phyloP scores from a whole-genome alignment of 1,140 invertebrate genomes.

The Heliconius eleuchia region DNA sequence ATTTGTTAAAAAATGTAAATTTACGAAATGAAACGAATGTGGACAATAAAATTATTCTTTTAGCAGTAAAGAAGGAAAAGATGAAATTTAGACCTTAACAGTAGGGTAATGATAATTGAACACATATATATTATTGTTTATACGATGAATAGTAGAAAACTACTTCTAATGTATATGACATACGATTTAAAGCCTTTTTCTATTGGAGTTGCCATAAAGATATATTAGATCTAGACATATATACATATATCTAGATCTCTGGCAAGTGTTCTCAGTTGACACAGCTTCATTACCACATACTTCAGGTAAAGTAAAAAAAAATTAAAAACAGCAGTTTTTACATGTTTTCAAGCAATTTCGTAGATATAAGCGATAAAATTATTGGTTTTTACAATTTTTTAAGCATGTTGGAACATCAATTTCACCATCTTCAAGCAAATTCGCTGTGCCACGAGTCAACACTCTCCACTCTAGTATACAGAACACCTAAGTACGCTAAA shows the following conservation, averaged over 20 bases:
- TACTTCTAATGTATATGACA: conserved; percentile 25
- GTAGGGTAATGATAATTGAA: not conserved
- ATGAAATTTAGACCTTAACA: not conserved
- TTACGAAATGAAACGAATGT: not conserved
- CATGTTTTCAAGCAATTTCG: not conserved
- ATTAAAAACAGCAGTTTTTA: too few species aligned
- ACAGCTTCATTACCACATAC: not conserved
- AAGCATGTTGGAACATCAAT: not conserved
- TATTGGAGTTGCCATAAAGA: conserved; percentile 12
- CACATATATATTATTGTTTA: conserved; percentile 17
- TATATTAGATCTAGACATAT: not conserved
- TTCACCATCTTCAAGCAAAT: not conserved
- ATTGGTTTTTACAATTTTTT: too few species aligned
- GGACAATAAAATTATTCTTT: not conserved
- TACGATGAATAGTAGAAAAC: conserved; percentile 22
- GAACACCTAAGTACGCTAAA: conserved; percentile 24
- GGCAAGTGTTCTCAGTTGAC: not conserved
- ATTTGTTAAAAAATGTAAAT: not conserved
- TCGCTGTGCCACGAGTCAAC: not conserved
- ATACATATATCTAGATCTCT: not conserved
- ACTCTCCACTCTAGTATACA: conserved; percentile 1
- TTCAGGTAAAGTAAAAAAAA: too few species aligned
- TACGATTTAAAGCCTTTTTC: conserved; percentile 28
- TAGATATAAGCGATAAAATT: too few species aligned
- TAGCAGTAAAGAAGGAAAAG: not conserved